Evolutionary conservation across 1,140 invertebrate species (phyloP), one percentile per base, ranked within the genome.

Genomic region (Conus betulinus): DNA sequence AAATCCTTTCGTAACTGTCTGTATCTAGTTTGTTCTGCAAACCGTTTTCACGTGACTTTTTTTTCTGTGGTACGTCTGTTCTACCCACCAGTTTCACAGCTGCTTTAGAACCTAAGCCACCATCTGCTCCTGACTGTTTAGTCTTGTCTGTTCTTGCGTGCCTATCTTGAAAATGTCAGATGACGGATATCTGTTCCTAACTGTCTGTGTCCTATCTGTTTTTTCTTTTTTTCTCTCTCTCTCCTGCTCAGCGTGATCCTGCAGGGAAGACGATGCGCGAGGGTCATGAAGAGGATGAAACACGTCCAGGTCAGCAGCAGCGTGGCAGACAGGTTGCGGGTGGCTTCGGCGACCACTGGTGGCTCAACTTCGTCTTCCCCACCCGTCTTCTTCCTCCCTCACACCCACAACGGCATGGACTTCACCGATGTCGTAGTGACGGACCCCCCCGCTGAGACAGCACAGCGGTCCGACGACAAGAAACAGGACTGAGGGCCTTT

Each of bases 271-370:
- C 78, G 15, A 79, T 79, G 78, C 27, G 39, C 5, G 78, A 79
- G 78, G 78, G 78, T 79, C 25, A 79, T 79, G 78, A 79, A 79
- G 78, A 79, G 39, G 51, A 7, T 13, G 25, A 79, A 79, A 25
- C 78, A 39, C 25, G 55, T 57, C 1, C 15, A 60, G 20, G n/a
- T 57, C 17, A 27, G 13, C 82, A 27, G 15, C 51, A 15, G 25
- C 17, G 8, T 84, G 82, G 39, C 13, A 0, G 5, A 57, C 17
- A 55, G 57, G 6, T 15, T 57, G 13, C 17, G 53, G 11, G 1
- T 55, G n/a, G 11, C 25, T 84, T 60, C 82, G 52, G 57, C 53
- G 57, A 57, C n/a, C n/a, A 8, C 82, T 57, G 53, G 82, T 27
- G 51, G 57, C 82, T 57, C 57, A 60, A 55, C 82, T 84, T 55